Base-by-base conservation (phyloP, 2,797 vertebrate species). In the Pseudochirops cupreus region DNA sequence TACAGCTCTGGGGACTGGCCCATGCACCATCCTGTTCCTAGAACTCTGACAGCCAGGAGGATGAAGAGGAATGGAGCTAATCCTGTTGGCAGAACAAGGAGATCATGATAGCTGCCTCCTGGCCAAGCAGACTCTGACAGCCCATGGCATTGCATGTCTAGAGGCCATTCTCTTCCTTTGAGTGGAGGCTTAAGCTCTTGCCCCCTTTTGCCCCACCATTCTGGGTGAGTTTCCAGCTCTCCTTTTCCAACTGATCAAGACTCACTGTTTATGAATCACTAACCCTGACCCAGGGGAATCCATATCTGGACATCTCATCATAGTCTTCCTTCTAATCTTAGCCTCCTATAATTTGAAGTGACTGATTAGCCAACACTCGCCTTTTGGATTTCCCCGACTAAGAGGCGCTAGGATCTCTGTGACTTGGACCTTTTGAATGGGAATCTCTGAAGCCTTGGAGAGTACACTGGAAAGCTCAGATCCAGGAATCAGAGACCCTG, bases 21-120 rank as follows among this genome's bases (percentile, higher is more conserved):
- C 18, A 4, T 3, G 21, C 74, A 91, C 26, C 1, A 46, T 33
- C 31, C 62, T 9, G 21, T 90, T 67, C 31, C 50, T 33, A n/a
- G 67, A 12, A 39, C 12, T 0, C 12, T 24, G 13, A 2, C 90
- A 39, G 53, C 92, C 89, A 26, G 95, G 87, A 87, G 58, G 59
- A 0, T 26, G 26, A 53, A 50, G 91, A 39, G 0, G 10, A 11
- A 24, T 0, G 0, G 1, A 53, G 90, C 53, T n/a, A 2, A 0
- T 52, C 5, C 55, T 56, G 90, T 18, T 28, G 0, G 91, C 91
- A 0, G 4, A 54, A 16, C 56, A 46, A 91, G 52, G 50, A 91
- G 56, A 18, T 57, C 31, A 0, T 16, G 3, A 39, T 53, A 4
- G 33, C 55, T 9, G 0, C 5, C 55, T 92, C 92, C 55, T 90